phyloP scores from a whole-genome alignment of 2,113 vertebrate species.

The Lanius ludovicianus region DNA sequence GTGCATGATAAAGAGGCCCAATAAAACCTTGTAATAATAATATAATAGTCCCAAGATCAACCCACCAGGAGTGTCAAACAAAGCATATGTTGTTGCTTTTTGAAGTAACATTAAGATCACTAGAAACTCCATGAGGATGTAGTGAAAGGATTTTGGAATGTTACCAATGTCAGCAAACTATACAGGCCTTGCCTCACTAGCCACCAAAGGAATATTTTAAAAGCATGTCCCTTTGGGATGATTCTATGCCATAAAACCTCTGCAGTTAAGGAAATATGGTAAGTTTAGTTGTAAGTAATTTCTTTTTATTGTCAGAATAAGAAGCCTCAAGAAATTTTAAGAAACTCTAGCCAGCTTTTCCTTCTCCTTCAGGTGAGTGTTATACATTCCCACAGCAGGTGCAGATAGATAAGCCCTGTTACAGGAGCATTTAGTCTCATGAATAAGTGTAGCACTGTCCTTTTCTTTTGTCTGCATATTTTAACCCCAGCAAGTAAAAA shows the following conservation, averaged over 20 bases:
- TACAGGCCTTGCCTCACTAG: neutral
- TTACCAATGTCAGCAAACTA: neutral
- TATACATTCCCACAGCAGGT: neutral
- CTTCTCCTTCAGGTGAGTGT: neutral
- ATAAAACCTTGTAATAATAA: neutral
- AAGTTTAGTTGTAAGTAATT: neutral
- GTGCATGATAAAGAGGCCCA: fast-evolving
- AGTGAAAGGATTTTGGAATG: neutral
- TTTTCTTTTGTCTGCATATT: neutral
- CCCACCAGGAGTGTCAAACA: neutral
- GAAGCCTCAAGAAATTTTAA: neutral
- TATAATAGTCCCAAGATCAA: neutral
- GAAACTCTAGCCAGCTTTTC: neutral
- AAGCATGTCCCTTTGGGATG: neutral
- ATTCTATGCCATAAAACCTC: neutral
- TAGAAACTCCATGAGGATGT: neutral
- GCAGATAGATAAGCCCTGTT: neutral
- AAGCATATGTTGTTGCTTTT: neutral
- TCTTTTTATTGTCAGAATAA: neutral
- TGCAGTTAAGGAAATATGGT: neutral
- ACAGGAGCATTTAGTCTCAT: neutral
- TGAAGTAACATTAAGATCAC: neutral
- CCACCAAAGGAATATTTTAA: neutral
- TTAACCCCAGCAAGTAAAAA: neutral
- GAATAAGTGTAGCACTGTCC: neutral